Conservation (phyloP, 2,888 invertebrate genomes). For the Mesorhabditis sp. region DNA sequence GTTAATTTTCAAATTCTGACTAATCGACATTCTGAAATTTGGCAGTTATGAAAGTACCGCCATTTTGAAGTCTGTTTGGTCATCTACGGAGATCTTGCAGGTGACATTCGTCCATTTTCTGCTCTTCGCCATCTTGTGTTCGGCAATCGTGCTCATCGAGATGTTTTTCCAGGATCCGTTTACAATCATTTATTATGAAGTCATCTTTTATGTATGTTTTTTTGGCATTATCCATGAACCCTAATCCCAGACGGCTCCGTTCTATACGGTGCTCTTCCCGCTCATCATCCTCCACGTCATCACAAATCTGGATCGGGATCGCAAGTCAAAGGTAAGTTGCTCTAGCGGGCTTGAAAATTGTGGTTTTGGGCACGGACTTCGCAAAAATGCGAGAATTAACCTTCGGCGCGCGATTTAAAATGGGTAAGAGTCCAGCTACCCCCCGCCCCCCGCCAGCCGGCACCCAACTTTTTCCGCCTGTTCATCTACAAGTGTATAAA, state of each 20-base stretch:
- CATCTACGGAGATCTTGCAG: background rate
- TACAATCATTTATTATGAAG: background rate
- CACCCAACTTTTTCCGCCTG: too few relatives aligned
- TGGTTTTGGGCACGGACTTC: too few relatives aligned
- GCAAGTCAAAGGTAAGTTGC: background rate
- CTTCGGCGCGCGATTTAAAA: too few relatives aligned
- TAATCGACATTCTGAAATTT: background rate
- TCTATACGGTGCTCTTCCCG: conserved; percentile 4
- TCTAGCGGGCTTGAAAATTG: too few relatives aligned
- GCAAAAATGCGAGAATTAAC: too few relatives aligned
- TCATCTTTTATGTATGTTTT: background rate
- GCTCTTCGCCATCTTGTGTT: background rate
- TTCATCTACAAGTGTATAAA: too few relatives aligned
- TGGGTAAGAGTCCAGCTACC: too few relatives aligned
- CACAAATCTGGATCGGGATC: background rate
- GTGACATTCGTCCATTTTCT: conserved; percentile 4
- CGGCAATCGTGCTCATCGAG: background rate
- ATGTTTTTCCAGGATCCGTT: background rate
- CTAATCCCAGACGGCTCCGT: background rate
- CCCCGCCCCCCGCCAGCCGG: too few relatives aligned
- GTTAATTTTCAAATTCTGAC: too few relatives aligned
- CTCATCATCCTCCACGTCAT: conserved; percentile 1
- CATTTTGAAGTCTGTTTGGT: too few relatives aligned
- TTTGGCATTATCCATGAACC: background rate
- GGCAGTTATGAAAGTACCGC: background rate